A percentile compares a stretch with the other conserved stretches of the same genome.
These are phyloP conservation scores for Dufourea novaeangliae DNA, from an alignment of 1,140 invertebrate genomes.

Conservation along the genomic window DNA sequence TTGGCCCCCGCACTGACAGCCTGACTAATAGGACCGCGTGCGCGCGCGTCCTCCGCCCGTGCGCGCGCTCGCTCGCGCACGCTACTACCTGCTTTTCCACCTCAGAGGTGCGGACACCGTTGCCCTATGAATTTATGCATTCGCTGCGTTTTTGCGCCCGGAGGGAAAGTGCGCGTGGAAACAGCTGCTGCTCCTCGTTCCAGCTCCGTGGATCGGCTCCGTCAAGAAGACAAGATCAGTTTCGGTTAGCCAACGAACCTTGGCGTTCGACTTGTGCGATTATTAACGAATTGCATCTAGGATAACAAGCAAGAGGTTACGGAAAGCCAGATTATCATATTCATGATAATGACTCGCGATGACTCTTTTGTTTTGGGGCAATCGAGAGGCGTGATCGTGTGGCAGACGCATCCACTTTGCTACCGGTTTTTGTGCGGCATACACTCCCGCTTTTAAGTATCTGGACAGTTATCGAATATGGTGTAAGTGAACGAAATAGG, in stretches of 20 bases:
- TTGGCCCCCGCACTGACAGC: slow-evolving; percentile 72
- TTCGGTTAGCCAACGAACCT: no score
- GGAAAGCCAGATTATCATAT: slow-evolving; percentile 76
- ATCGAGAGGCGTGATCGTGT: background rate
- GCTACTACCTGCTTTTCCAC: slow-evolving; percentile 36
- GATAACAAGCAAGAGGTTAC: no score
- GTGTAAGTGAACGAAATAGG: no score
- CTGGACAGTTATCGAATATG: no score
- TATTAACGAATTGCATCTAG: no score
- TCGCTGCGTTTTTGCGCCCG: background rate
- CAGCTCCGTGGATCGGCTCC: no score
- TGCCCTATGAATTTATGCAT: slow-evolving; percentile 16
- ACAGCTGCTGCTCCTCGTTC: background rate
- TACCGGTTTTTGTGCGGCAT: no score
- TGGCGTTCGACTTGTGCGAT: no score
- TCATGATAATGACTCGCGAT: slow-evolving; percentile 70
- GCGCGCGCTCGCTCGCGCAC: slow-evolving; percentile 17
- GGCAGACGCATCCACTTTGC: slow-evolving; percentile 9
- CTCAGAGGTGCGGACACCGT: slow-evolving; percentile 1
- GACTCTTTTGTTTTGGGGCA: slow-evolving; percentile 67
- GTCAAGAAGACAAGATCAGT: no score
- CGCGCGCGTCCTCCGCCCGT: slow-evolving; percentile 19
- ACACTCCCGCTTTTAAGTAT: no score
- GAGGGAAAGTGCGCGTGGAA: background rate
- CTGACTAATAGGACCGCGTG: slow-evolving; percentile 71